Evolutionary conservation across 2,888 invertebrate genomes (phyloP).

Genomic region (Stomorhina lunata): DNA sequence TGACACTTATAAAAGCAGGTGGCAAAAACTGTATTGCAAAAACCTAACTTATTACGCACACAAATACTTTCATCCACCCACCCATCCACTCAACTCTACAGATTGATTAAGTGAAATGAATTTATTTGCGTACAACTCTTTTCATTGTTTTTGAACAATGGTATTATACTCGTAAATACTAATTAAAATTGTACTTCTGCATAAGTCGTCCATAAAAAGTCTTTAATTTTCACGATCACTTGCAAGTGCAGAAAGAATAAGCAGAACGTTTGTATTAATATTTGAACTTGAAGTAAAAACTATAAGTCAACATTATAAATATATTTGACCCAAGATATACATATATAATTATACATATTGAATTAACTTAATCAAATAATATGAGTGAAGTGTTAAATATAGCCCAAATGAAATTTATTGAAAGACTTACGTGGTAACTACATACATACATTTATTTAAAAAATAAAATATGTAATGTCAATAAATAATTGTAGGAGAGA

Average conservation of each 20-base stretch:
- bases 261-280: no score
- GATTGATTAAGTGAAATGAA: slow-evolving; percentile 31
- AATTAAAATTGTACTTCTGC: slow-evolving; percentile 21
- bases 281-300: no score
- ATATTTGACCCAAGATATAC: neutral
- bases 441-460: no score
- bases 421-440: no score
- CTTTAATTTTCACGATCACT: neutral
- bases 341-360: no score
- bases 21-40: slow-evolving; percentile 25
- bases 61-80: neutral
- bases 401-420: no score
- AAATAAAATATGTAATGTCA: no score
- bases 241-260: neutral
- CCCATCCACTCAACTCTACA: neutral
- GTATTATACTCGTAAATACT: neutral
- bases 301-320: no score
- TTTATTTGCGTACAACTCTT: slow-evolving; percentile 2
- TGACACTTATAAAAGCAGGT: slow-evolving; percentile 62
- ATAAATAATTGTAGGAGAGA: no score
- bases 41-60: slow-evolving; percentile 3
- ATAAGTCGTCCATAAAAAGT: neutral
- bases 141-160: neutral
- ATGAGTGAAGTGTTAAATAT: no score
- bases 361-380: no score